These are phyloP conservation scores for Trimorus sp. DNA, from an alignment of 2,888 invertebrate species.

Conservation along the genomic window DNA sequence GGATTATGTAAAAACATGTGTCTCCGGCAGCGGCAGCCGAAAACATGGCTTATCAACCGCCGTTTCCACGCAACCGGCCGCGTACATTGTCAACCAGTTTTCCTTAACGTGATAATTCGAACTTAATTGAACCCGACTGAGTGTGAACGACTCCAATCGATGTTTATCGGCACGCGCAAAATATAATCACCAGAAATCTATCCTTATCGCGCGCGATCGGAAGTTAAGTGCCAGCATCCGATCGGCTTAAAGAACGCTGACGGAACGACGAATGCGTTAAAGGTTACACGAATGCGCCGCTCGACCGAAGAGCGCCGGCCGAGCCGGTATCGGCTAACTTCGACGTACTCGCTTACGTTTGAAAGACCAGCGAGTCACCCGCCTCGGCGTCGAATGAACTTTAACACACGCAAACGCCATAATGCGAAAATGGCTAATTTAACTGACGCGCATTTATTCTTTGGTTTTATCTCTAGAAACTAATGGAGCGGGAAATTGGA, in stretches of 20 bases:
- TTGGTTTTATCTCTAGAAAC: slow-evolving; percentile 55
- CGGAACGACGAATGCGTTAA: neutral
- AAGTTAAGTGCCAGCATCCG: slow-evolving; percentile 23
- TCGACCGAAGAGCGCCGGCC: too few relatives aligned
- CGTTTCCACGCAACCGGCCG: neutral
- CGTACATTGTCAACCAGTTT: slow-evolving; percentile 11
- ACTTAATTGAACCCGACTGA: slow-evolving; percentile 37
- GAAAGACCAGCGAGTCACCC: slow-evolving; percentile 25
- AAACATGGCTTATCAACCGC: too few relatives aligned
- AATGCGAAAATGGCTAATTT: slow-evolving; percentile 45
- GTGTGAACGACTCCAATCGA: slow-evolving; percentile 38
- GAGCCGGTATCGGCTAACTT: too few relatives aligned
- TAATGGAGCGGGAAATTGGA: slow-evolving; percentile 59
- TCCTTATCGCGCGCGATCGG: slow-evolving; percentile 25
- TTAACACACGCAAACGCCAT: slow-evolving; percentile 39
- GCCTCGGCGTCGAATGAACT: slow-evolving; percentile 41
- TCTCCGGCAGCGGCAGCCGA: too few relatives aligned
- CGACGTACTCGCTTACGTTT: slow-evolving; percentile 2
- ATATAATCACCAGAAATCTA: slow-evolving; percentile 31
- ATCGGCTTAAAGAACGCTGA: neutral
- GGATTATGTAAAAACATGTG: neutral
- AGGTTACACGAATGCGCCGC: too few relatives aligned
- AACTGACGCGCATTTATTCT: slow-evolving; percentile 47
- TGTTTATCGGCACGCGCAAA: slow-evolving; percentile 29
- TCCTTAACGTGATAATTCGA: slow-evolving; percentile 27